A percentile compares a stretch with the other conserved stretches of the same genome.
These are phyloP conservation scores for Larimichthys polyactis DNA, from an alignment of 2,113 vertebrate species.

Conservation along the genomic window DNA sequence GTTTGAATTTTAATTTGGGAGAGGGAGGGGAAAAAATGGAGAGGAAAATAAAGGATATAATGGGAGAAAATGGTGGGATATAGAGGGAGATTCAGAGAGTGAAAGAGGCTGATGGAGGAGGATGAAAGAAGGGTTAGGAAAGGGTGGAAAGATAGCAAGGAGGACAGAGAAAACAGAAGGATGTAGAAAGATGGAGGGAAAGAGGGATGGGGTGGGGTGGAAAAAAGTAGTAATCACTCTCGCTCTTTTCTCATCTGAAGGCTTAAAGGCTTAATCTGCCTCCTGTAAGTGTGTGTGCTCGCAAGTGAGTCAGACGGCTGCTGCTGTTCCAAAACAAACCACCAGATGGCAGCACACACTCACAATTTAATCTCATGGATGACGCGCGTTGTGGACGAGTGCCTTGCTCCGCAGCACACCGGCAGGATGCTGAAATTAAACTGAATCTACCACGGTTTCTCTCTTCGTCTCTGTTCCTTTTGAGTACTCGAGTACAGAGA, in stretches of 20 bases:
- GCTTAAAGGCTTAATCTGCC: slow-evolving; percentile 72
- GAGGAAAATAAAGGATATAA: slow-evolving; percentile 16
- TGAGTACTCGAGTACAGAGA: neutral
- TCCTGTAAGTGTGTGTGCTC: slow-evolving; percentile 31
- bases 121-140: neutral
- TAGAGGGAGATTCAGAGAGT: neutral
- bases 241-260: slow-evolving; percentile 65
- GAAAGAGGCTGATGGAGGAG: neutral
- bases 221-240: slow-evolving; percentile 54
- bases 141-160: neutral
- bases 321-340: slow-evolving; percentile 21
- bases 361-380: neutral
- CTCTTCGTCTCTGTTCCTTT: neutral
- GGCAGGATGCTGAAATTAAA: neutral
- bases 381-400: neutral
- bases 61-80: slow-evolving; percentile 2
- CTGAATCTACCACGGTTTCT: neutral
- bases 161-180: slow-evolving; percentile 46
- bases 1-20: slow-evolving; percentile 44
- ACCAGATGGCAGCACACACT: slow-evolving; percentile 59
- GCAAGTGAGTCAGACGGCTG: neutral
- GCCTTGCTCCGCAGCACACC: slow-evolving; percentile 21
- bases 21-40: neutral
- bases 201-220: slow-evolving; percentile 5
- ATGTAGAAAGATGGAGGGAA: neutral